Evolutionary conservation across 2,113 vertebrate species (phyloP).

Genomic region (Marmota monax): DNA sequence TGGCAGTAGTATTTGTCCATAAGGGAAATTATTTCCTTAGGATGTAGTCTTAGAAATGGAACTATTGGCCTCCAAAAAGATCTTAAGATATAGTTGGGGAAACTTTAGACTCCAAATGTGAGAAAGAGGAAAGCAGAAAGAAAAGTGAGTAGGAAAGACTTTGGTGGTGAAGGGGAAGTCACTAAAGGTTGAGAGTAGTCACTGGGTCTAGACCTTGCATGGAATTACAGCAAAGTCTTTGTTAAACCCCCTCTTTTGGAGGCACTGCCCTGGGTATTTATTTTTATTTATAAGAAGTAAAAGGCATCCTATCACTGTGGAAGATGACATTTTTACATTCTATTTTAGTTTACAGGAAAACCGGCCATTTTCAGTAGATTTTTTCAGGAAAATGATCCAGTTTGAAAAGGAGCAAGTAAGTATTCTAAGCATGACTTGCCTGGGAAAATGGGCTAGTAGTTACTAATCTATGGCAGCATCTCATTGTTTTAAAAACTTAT

Average conservation of each 20-base stretch:
- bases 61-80: slow-evolving; percentile 5
- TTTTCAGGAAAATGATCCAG: slow-evolving; percentile 95
- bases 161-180: not conserved
- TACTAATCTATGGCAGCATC: not conserved
- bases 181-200: not conserved
- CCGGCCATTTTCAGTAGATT: slow-evolving; percentile 92
- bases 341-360: slow-evolving; percentile 92
- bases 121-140: slow-evolving; percentile 15
- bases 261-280: not conserved
- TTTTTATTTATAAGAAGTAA: not conserved
- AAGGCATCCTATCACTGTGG: not conserved
- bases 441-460: not conserved
- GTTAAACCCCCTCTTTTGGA: not conserved
- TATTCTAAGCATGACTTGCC: slow-evolving; percentile 57
- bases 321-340: not conserved
- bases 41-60: slow-evolving; percentile 30
- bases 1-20: not conserved
- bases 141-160: not conserved
- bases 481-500: not conserved
- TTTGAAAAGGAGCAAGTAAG: slow-evolving; percentile 97
- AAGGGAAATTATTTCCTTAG: not conserved
- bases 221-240: not conserved
- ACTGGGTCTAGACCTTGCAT: not conserved
- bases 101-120: slow-evolving; percentile 1
- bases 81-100: not conserved